Base-by-base conservation (phyloP, 2,797 vertebrate genomes). In the Acanthiza pusilla region DNA sequence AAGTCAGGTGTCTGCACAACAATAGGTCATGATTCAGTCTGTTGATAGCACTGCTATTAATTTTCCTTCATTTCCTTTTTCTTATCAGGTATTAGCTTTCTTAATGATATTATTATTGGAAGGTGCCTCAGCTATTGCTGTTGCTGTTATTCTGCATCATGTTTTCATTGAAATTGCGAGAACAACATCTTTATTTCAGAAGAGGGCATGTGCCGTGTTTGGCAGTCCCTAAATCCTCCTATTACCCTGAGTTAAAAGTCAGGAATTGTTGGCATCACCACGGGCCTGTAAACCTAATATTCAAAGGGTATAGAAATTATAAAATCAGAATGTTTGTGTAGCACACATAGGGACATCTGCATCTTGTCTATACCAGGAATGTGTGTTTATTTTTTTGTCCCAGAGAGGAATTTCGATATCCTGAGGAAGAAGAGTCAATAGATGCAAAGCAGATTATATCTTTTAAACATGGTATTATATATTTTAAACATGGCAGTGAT, bases 311-410 rank as follows among this genome's bases (percentile, higher is more conserved):
- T 26, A 45, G 26, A 62, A 47, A 79, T n/a, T 27, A 29, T 17
- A 18, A 38, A 92, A 70, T 50, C 40, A 43, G 8, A 11, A 25
- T 19, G 1, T 4, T 54, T 88, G 18, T 27, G 11, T 45, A 27
- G 30, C 23, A 12, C 40, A 18, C 2, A 0, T 0, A 42, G 19
- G 27, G 22, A 55, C 27, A 61, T 25, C n/a, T 68, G 19, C 19
- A 27, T 58, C 34, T 16, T 13, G 20, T 36, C 23, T 22, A 3
- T 32, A 43, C 5, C 16, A 30, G 21, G 19, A 68, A 40, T 8
- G 2, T 8, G 19, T 6, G 5, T 36, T 19, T 19, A 21, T 65
- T 71, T 82, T 72, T 30, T 11, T 12, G 26, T 51, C 26, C 51
- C 54, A 57, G 27, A 26, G 16, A 75, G 20, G 17, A 82, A 43